Conservation (phyloP, 2,888 invertebrate species). For the Germaria angustata region DNA sequence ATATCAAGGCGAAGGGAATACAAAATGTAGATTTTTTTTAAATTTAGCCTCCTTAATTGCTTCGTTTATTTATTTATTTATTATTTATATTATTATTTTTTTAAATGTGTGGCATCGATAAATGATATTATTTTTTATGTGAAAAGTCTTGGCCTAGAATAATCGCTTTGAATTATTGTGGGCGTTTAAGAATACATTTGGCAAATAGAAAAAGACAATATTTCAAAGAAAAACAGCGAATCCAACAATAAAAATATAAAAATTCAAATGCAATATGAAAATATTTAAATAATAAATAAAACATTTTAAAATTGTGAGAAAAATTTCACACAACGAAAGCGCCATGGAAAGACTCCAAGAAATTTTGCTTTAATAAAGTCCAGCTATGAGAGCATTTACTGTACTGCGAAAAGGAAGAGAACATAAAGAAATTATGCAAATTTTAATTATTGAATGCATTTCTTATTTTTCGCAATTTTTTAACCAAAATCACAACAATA, state of each 20-base stretch:
- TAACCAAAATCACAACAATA: not conserved
- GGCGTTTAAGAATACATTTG: constrained; percentile 62
- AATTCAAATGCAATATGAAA: not conserved
- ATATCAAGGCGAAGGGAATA: too few relatives aligned
- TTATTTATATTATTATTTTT: not conserved
- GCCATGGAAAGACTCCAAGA: not conserved
- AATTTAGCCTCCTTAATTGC: too few relatives aligned
- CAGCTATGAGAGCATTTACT: constrained; percentile 22
- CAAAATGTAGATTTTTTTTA: too few relatives aligned
- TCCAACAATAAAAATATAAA: not conserved
- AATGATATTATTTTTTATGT: constrained; percentile 19
- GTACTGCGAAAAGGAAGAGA: not conserved
- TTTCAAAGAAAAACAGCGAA: constrained; percentile 30
- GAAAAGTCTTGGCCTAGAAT: constrained; percentile 65
- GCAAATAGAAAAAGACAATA: constrained; percentile 57
- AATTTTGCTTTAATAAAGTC: constrained; percentile 7
- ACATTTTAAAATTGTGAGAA: not conserved
- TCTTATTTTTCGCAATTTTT: constrained; percentile 1
- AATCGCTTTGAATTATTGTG: constrained; percentile 59
- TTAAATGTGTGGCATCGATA: constrained; percentile 47
- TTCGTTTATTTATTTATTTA: too few relatives aligned
- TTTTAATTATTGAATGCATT: not conserved
- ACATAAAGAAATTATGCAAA: constrained; percentile 7
- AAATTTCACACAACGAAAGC: not conserved
- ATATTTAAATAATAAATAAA: not conserved